Percentiles rank a stretch among this genome's conserved stretches.
These are phyloP conservation scores for Nemapogon koenigi DNA, from an alignment of 2,888 invertebrate species.

Conservation along the genomic window DNA sequence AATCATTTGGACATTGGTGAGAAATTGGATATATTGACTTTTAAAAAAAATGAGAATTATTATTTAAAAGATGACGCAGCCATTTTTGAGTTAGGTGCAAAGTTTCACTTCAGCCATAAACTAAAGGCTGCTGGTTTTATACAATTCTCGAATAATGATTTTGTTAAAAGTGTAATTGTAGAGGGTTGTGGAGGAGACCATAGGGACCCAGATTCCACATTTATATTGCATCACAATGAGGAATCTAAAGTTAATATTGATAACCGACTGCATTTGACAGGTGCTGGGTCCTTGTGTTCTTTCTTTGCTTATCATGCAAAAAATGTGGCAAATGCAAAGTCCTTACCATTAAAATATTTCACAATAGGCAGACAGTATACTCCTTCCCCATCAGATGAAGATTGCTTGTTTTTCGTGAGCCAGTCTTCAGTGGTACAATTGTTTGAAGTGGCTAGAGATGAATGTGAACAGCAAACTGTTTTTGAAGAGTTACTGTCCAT, in stretches of 20 bases:
- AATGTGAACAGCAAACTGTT: constrained; percentile 49
- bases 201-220: constrained; percentile 57
- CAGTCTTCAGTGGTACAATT: constrained; percentile 74
- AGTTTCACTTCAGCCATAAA: constrained; percentile 54
- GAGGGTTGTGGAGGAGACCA: constrained; percentile 75
- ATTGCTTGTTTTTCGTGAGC: constrained; percentile 69
- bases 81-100: constrained; percentile 70
- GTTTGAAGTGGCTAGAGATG: constrained; percentile 65
- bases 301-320: constrained; percentile 78
- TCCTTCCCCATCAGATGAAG: constrained; percentile 40
- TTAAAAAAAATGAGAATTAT: constrained; percentile 63
- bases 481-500: constrained; percentile 62
- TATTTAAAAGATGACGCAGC: constrained; percentile 74
- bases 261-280: constrained; percentile 75
- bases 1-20: constrained; percentile 65
- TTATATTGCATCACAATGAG: constrained; percentile 65
- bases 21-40: constrained; percentile 60
- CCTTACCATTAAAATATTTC: constrained; percentile 74
- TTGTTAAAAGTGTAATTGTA: constrained; percentile 74
- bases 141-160: constrained; percentile 79
- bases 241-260: constrained; percentile 57
- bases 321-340: constrained; percentile 64
- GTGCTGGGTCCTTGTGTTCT: constrained; percentile 75
- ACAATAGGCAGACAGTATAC: constrained; percentile 74
- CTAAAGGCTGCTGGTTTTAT: constrained; percentile 57